phyloP scores from a whole-genome alignment of 2,888 invertebrate genomes.

The Drosophila leonis region DNA sequence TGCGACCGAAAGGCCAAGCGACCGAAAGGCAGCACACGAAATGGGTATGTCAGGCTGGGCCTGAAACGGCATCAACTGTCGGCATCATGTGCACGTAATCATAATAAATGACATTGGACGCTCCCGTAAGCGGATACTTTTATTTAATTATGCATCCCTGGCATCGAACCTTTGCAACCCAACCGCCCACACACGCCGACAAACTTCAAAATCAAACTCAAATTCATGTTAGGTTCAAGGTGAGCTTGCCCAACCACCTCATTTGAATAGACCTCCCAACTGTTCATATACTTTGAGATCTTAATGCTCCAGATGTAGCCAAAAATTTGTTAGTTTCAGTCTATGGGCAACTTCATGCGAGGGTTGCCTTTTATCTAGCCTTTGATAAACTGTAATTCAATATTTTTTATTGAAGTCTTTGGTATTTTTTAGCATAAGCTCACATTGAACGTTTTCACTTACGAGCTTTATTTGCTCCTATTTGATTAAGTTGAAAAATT shows the following conservation, averaged over 20 bases:
- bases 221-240: constrained; percentile 25
- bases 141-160: constrained; percentile 59
- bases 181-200: background rate
- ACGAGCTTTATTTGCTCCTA: no score
- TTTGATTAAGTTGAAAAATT: no score
- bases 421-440: background rate
- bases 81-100: constrained; percentile 66
- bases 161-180: constrained; percentile 36
- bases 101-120: constrained; percentile 67
- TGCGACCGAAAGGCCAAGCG: constrained; percentile 20
- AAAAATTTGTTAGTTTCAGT: background rate
- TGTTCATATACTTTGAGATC: background rate
- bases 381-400: background rate
- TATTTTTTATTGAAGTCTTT: background rate
- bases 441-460: background rate
- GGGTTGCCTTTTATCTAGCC: background rate
- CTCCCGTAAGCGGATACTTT: constrained; percentile 60
- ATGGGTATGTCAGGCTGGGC: constrained; percentile 13
- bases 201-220: constrained; percentile 26
- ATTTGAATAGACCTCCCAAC: constrained; percentile 5
- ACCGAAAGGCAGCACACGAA: background rate
- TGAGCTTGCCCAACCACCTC: constrained; percentile 11
- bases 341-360: background rate
- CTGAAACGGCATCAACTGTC: constrained; percentile 54
- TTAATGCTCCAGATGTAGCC: background rate